Conservation (phyloP, 2,888 invertebrate genomes). For the Tipula unca region DNA sequence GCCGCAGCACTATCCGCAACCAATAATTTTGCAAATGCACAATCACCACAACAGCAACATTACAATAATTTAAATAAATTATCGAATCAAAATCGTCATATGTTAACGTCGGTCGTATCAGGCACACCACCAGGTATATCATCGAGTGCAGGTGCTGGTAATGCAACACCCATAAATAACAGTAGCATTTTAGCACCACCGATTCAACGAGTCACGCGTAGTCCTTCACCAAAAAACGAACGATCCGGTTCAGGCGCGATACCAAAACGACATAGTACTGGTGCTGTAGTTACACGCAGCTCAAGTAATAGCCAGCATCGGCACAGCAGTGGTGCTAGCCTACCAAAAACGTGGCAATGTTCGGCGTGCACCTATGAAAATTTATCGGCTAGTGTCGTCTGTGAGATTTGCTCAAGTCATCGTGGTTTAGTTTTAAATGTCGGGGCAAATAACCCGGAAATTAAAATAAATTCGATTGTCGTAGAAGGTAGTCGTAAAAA, state of each 20-base stretch:
- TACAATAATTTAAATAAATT: constrained; percentile 14
- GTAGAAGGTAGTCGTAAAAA: constrained; percentile 50
- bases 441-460: constrained; percentile 27
- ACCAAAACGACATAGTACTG: constrained; percentile 36
- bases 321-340: constrained; percentile 29
- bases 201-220: constrained; percentile 38
- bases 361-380: constrained; percentile 76
- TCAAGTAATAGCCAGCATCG: constrained; percentile 30
- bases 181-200: constrained; percentile 31
- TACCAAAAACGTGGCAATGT: constrained; percentile 59
- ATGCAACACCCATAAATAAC: background rate
- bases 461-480: constrained; percentile 27
- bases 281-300: constrained; percentile 30
- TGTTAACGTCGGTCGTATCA: constrained; percentile 27
- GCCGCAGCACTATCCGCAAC: constrained; percentile 14
- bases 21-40: background rate
- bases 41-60: background rate
- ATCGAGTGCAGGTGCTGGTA: background rate
- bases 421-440: constrained; percentile 39
- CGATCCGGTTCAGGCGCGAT: constrained; percentile 36
- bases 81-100: constrained; percentile 25
- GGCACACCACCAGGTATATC: constrained; percentile 24
- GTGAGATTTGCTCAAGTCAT: constrained; percentile 63
- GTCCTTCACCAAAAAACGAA: constrained; percentile 48
- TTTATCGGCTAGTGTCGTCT: constrained; percentile 48